Evolutionary conservation across 2,888 invertebrate species (phyloP).

Genomic region (Andrena bicolor): DNA sequence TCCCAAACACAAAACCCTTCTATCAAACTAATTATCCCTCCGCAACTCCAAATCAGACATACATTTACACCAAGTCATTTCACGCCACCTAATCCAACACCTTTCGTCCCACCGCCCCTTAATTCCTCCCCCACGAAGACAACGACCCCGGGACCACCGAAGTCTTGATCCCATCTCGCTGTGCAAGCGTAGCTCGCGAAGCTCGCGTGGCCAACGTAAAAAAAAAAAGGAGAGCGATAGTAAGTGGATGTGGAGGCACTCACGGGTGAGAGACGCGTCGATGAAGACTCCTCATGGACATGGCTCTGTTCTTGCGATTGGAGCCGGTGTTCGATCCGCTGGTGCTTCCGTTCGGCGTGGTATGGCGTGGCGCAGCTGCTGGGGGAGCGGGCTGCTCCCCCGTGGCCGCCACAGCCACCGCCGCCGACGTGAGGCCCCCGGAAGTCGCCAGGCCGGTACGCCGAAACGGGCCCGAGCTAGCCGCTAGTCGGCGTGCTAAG

Average conservation of each 20-base stretch:
- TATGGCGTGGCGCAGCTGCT: constrained; percentile 68
- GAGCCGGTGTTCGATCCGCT: constrained; percentile 75
- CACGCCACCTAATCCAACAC: too few species aligned
- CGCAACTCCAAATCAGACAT: too few species aligned
- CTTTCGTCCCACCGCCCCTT: too few species aligned
- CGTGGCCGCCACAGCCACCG: constrained; percentile 71
- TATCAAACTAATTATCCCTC: too few species aligned
- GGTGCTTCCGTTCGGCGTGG: constrained; percentile 77
- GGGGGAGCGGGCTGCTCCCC: constrained; percentile 74
- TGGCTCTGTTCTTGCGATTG: constrained; percentile 79
- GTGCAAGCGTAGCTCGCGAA: neutral
- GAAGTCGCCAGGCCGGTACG: constrained; percentile 74
- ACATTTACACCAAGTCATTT: too few species aligned
- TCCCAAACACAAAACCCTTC: too few species aligned
- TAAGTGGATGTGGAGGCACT: constrained; percentile 63
- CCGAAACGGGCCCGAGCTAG: constrained; percentile 86
- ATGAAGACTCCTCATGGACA: constrained; percentile 83
- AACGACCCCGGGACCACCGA: neutral
- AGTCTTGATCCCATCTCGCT: neutral
- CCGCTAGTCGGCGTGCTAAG: constrained; percentile 85
- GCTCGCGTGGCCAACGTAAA: neutral
- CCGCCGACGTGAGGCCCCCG: constrained; percentile 70
- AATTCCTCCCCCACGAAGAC: too few species aligned
- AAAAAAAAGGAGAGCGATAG: neutral
- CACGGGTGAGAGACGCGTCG: constrained; percentile 84